Conservation (phyloP, 2,888 invertebrate species). For the Osedax frankpressi region DNA sequence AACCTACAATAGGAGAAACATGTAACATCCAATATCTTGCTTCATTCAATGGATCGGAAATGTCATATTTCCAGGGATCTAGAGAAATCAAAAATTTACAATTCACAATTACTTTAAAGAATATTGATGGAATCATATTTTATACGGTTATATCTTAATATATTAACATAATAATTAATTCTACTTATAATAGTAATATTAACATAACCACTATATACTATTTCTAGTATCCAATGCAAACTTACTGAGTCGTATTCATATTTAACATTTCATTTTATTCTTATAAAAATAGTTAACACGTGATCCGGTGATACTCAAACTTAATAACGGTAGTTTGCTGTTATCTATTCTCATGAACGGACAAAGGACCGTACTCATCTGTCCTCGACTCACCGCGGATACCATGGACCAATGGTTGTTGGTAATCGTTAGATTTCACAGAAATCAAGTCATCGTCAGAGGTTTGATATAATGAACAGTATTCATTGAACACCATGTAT, state of each 20-base stretch:
- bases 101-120: not conserved
- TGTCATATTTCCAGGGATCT: not conserved
- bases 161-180: not conserved
- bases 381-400: not conserved
- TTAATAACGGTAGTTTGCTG: not conserved
- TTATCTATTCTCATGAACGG: not conserved
- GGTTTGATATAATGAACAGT: not conserved
- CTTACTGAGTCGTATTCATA: not conserved
- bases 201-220: too few relatives aligned
- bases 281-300: not conserved
- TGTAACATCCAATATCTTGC: not conserved
- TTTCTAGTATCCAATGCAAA: too few relatives aligned
- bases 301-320: not conserved
- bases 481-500: too few relatives aligned
- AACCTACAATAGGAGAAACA: not conserved
- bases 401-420: not conserved
- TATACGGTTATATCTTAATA: not conserved
- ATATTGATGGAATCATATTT: not conserved
- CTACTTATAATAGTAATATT: not conserved
- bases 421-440: not conserved
- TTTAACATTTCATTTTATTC: not conserved
- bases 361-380: not conserved
- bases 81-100: not conserved
- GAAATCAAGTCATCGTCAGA: not conserved
- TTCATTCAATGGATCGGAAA: not conserved